Percentiles rank a stretch among this genome's conserved stretches.
phyloP scores from a whole-genome alignment of 2,888 invertebrate species.

The Tetranychus piercei region DNA sequence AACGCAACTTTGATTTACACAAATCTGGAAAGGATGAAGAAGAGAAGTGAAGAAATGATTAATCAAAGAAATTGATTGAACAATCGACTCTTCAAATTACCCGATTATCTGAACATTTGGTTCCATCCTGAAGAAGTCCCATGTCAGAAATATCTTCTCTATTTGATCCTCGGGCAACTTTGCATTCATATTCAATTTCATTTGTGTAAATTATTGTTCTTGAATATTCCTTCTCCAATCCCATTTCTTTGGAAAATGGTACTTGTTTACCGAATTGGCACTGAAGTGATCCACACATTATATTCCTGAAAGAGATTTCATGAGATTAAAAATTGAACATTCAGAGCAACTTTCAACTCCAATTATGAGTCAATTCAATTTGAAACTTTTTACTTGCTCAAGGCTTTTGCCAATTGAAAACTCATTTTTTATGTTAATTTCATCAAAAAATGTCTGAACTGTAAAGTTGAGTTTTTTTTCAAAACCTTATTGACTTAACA shows the following conservation, averaged over 20 bases:
- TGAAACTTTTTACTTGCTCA: too few species aligned
- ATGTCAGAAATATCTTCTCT: slow-evolving; percentile 50
- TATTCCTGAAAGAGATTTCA: slow-evolving; percentile 45
- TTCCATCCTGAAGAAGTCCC: slow-evolving; percentile 79
- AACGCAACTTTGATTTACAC: slow-evolving; percentile 80
- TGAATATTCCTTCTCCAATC: slow-evolving; percentile 62
- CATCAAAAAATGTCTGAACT: too few species aligned
- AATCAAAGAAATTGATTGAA: not conserved
- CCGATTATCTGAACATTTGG: slow-evolving; percentile 74
- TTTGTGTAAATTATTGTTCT: slow-evolving; percentile 73
- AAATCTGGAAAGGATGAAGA: slow-evolving; percentile 40
- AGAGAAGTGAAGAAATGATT: not conserved
- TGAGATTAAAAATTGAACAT: not conserved
- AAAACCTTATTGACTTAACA: too few species aligned
- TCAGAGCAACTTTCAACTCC: not conserved
- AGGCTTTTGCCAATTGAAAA: not conserved
- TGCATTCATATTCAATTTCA: slow-evolving; percentile 82
- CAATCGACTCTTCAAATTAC: slow-evolving; percentile 33
- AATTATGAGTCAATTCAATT: not conserved
- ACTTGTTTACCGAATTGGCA: slow-evolving; percentile 69
- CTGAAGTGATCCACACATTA: slow-evolving; percentile 80
- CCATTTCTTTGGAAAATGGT: slow-evolving; percentile 48
- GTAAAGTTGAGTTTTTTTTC: too few species aligned
- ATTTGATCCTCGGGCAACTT: slow-evolving; percentile 42
- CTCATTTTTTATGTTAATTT: too few species aligned